Evolutionary conservation across 2,113 vertebrate genomes (phyloP).

Genomic region (Mormoops blainvillei): DNA sequence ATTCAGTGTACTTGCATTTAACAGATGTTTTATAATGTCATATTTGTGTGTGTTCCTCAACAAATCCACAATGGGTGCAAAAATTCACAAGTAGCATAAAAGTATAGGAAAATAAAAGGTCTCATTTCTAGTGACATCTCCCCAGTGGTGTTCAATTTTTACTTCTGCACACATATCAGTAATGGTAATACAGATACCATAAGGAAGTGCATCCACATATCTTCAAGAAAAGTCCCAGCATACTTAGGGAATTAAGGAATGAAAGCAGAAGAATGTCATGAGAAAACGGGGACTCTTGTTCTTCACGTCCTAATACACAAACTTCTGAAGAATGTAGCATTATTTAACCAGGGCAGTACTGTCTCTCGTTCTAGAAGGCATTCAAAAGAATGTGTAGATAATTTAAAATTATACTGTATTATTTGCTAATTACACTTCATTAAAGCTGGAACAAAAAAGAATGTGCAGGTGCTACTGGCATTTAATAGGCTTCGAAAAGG

Average conservation of each 20-base stretch:
- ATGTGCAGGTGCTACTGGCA: background rate
- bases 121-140: background rate
- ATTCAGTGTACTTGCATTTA: background rate
- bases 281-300: background rate
- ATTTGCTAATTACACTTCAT: background rate
- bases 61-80: background rate
- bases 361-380: background rate
- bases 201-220: background rate
- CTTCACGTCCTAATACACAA: background rate
- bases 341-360: background rate
- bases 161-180: background rate
- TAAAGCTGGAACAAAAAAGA: background rate
- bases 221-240: background rate
- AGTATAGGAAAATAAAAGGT: background rate
- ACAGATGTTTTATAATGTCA: background rate
- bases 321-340: background rate
- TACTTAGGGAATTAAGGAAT: background rate
- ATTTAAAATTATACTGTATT: background rate
- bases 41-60: background rate
- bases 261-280: background rate
- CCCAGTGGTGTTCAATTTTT: background rate
- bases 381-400: background rate
- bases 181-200: background rate
- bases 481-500: background rate
- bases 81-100: background rate